Base-by-base conservation (phyloP, 2,797 vertebrate genomes). In the Poecilia gillii region DNA sequence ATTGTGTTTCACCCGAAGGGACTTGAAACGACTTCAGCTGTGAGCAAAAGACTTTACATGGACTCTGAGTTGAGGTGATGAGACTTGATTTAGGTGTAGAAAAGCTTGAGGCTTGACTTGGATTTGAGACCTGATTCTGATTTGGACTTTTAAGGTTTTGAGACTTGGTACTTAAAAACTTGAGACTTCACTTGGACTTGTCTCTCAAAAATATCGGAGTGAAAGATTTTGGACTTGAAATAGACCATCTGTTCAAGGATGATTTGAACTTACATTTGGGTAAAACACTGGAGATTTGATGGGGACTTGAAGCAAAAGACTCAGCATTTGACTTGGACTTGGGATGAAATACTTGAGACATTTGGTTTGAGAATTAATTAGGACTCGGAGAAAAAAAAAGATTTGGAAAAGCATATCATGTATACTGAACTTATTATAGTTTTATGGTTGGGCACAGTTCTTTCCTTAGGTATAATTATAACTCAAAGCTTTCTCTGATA, bases 401-500 rank as follows among this genome's bases (percentile, higher is more conserved):
- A 75, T 28, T 59, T 28, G 25, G 25, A 20, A 73, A 81, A 79
- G 87, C 57, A 31, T 68, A 70, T 47, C n/a, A 76, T 68, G 46
- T 64, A 36, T 77, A 73, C 33, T 23, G 43, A 81, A 77, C 57
- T 59, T 2, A 81, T 82, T 78, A 72, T 45, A 77, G 71, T 73
- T 11, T 73, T 75, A 20, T 36, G 78, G 80, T 59, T 28, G 53
- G 51, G 41, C 39, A 28, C 25, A 72, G 43, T 72, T 75, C 36
- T 28, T 53, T 79, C 46, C 74, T 59, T 33, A 64, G 70, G 82
- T 74, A 59, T 75, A 88, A 90, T 77, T 79, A 31, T 75, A 45
- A 70, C 23, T 28, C 78, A 80, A 83, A 76, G 82, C 71, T 77
- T 80, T 46, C 81, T 41, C 72, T 81, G 74, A 80, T 87, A 59